Evolutionary conservation across 2,113 vertebrate species (phyloP).

Genomic region (Psilopsiagon aymara): DNA sequence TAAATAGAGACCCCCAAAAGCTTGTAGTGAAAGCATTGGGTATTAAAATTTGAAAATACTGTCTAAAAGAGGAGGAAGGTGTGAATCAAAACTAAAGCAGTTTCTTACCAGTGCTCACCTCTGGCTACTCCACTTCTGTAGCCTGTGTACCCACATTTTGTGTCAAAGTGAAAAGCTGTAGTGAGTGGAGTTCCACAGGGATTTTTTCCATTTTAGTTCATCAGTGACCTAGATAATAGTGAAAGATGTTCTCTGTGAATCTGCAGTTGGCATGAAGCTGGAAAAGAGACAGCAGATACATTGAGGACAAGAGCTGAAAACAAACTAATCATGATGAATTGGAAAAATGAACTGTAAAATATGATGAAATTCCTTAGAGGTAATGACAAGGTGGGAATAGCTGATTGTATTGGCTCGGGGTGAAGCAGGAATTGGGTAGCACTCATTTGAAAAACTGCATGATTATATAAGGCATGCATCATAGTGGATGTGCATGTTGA

Average conservation of each 20-base stretch:
- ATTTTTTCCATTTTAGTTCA: neutral
- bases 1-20: neutral
- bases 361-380: neutral
- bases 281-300: neutral
- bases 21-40: neutral
- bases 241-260: neutral
- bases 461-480: neutral
- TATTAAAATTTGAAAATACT: neutral
- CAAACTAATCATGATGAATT: neutral
- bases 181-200: neutral
- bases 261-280: neutral
- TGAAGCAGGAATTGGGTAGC: neutral
- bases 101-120: neutral
- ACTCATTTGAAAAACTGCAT: neutral
- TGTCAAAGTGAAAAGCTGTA: neutral
- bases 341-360: neutral
- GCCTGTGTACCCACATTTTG: neutral
- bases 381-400: neutral
- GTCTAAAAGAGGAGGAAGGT: neutral
- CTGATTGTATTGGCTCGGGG: neutral
- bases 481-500: neutral
- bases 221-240: neutral
- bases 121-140: neutral
- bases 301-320: neutral
- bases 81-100: neutral